Base-by-base conservation (phyloP, 2,797 vertebrate genomes). In the Orientallactaga sibirica region DNA sequence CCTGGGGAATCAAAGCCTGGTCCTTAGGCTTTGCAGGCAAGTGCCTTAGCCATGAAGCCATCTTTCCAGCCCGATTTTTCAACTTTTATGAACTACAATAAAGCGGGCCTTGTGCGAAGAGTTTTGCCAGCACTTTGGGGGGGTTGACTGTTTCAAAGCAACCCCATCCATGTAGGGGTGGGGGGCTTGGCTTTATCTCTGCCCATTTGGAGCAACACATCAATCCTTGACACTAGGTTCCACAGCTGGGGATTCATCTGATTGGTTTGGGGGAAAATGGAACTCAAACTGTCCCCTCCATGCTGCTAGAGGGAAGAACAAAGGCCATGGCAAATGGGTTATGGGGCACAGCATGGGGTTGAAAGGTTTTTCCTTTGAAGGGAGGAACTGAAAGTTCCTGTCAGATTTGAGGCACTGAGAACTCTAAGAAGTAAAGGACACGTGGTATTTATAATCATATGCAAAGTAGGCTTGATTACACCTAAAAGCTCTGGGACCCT, bases 381-480 rank as follows among this genome's bases (percentile, higher is more conserved):
- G 64, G 27, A 92, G 48, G 77, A 61, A 90, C 58, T 94, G 66
- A 43, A 85, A 86, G 91, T 41, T 84, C 73, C 37, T 88, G 79
- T 88, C 76, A 90, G 77, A 90, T 68, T 27, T 83, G 94, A 93
- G 61, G 43, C 10, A 58, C 71, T 62, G 71, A 91, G 89, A 68
- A 37, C n/a, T 81, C 90, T 79, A 71, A 94, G 81, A 80, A 83
- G 55, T 73, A 70, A 93, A 77, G 77, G 70, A 93, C 73, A 78
- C 37, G 16, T n/a, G 61, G 55, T 94, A n/a, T 93, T 95, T 94
- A 90, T 79, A 88, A 95, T 86, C 25, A 0, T 58, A 58, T 61
- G 66, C 61, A 80, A 93, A 88, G 55, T 14, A 82, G 82, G n/a
- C 83, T 84, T 91, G 94, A 82, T 91, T 92, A 83, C 29, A 95